Conservation (phyloP, 2,113 vertebrate species). For the Perca fluviatilis region DNA sequence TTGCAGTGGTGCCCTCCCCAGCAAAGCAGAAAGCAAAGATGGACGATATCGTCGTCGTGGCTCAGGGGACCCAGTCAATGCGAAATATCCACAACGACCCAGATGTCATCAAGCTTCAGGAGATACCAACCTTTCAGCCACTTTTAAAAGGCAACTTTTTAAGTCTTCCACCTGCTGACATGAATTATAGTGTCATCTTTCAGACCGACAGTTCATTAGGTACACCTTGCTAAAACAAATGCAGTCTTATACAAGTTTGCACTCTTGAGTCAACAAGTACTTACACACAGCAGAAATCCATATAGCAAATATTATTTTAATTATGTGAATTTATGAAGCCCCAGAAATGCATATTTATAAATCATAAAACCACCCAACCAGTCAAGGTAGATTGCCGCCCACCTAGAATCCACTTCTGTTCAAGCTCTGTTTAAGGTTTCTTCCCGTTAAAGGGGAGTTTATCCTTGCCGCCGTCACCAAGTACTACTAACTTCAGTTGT, state of each 20-base stretch:
- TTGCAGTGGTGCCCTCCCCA: constrained; percentile 90
- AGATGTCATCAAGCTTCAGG: constrained; percentile 97
- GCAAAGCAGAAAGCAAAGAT: constrained; percentile 97
- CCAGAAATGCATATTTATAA: background rate
- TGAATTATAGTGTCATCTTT: background rate
- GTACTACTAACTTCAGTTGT: too few relatives aligned
- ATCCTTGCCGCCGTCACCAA: too few relatives aligned
- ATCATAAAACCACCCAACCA: background rate
- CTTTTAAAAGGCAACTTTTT: constrained; percentile 91
- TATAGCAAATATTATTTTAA: background rate
- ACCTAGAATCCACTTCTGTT: too few relatives aligned
- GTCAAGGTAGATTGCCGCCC: too few relatives aligned
- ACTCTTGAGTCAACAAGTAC: too few relatives aligned
- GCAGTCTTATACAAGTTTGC: background rate
- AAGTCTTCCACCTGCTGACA: background rate
- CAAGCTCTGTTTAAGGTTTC: too few relatives aligned
- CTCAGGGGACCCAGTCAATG: constrained; percentile 92
- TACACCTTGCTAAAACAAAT: background rate
- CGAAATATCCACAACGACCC: constrained; percentile 96
- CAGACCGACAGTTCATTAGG: background rate
- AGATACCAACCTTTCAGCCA: constrained; percentile 98
- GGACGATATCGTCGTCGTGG: constrained; percentile 98
- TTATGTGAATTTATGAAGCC: background rate
- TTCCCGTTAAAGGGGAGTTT: too few relatives aligned
- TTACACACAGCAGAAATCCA: background rate